phyloP scores from a whole-genome alignment of 2,113 vertebrate species.

The Vanacampus margaritifer region DNA sequence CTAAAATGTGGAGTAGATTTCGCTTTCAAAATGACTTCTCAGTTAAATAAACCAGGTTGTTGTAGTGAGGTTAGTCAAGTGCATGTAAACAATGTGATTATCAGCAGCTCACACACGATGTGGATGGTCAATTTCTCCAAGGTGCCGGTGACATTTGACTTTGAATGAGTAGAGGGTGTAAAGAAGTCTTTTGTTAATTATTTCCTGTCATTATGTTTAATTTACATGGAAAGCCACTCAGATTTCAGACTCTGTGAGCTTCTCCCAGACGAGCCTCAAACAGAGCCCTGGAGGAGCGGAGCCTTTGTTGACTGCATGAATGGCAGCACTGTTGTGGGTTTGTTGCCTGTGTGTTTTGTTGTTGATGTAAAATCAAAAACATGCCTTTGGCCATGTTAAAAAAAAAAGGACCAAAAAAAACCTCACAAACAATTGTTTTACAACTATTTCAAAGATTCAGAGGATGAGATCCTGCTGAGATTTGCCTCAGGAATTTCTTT shows the following conservation, averaged over 20 bases:
- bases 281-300: slow-evolving; percentile 6
- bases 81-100: slow-evolving; percentile 17
- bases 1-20: too few species aligned
- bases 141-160: slow-evolving; percentile 42
- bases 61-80: not conserved
- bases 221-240: slow-evolving; percentile 34
- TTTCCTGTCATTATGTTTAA: slow-evolving; percentile 64
- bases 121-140: slow-evolving; percentile 16
- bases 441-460: not conserved
- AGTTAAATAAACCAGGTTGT: slow-evolving; percentile 10
- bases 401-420: not conserved
- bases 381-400: not conserved
- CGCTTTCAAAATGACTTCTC: not conserved
- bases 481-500: slow-evolving; percentile 18
- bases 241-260: slow-evolving; percentile 5
- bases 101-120: slow-evolving; percentile 25
- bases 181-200: slow-evolving; percentile 47
- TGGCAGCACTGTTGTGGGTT: slow-evolving; percentile 14
- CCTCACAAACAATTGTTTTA: not conserved
- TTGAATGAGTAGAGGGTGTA: slow-evolving; percentile 13
- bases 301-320: slow-evolving; percentile 22
- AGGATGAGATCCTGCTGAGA: slow-evolving; percentile 3
- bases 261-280: slow-evolving; percentile 16
- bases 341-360: slow-evolving; percentile 18
- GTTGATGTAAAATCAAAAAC: slow-evolving; percentile 14